phyloP scores from a whole-genome alignment of 2,113 vertebrate species.

The Lutjanus erythropterus region DNA sequence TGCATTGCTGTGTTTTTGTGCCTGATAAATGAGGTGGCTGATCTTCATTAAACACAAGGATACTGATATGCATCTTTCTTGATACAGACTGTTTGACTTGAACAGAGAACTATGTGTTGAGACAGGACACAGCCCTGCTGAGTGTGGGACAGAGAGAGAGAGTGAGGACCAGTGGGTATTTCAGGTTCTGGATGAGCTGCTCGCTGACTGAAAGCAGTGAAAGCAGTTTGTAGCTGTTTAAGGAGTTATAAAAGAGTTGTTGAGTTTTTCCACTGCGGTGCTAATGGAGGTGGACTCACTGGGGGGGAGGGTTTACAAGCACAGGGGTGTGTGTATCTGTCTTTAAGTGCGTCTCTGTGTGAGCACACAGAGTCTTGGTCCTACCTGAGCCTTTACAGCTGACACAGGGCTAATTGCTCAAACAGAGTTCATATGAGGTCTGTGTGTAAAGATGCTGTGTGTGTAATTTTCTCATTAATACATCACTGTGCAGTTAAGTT shows the following conservation, averaged over 20 bases:
- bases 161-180: not conserved
- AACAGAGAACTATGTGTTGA: not conserved
- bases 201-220: constrained; percentile 34
- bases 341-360: not conserved
- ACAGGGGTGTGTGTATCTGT: constrained; percentile 19
- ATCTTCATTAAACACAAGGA: not conserved
- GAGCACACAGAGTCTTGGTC: constrained; percentile 1
- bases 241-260: constrained; percentile 57
- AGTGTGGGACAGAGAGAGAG: not conserved
- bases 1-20: not conserved
- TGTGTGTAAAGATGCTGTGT: constrained; percentile 44
- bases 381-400: constrained; percentile 50
- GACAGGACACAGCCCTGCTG: not conserved
- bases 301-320: constrained; percentile 50
- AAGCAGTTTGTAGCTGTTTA: constrained; percentile 59
- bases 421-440: constrained; percentile 36
- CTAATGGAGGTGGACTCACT: constrained; percentile 57
- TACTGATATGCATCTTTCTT: not conserved
- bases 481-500: not conserved
- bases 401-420: constrained; percentile 43
- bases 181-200: constrained; percentile 20
- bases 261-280: constrained; percentile 63
- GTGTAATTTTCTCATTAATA: constrained; percentile 48
- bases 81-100: not conserved
- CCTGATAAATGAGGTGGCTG: not conserved